Evolutionary conservation across 2,888 invertebrate genomes (phyloP).

Genomic region (Yponomeuta malinellus): DNA sequence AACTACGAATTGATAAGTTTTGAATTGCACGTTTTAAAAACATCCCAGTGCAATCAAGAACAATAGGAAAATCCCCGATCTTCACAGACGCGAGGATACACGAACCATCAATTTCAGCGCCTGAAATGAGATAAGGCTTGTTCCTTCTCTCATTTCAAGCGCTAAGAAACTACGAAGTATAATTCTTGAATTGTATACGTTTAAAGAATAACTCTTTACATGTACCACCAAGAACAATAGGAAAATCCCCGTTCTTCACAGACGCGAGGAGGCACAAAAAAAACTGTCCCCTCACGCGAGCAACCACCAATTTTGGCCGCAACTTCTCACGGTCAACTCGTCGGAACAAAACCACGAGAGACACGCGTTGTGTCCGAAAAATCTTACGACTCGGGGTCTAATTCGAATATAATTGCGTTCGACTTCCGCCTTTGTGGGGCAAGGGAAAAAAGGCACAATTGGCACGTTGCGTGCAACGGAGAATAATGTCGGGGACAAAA

Average conservation of each 20-base stretch:
- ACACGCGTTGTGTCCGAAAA: slow-evolving; percentile 23
- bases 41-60: no score
- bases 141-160: no score
- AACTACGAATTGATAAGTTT: no score
- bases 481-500: slow-evolving; percentile 39
- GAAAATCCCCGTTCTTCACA: neutral
- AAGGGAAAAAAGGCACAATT: slow-evolving; percentile 61
- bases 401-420: slow-evolving; percentile 65
- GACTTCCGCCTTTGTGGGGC: slow-evolving; percentile 47
- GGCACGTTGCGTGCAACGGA: slow-evolving; percentile 55
- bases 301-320: neutral
- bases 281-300: neutral
- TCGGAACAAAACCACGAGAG: neutral
- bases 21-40: no score
- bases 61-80: neutral
- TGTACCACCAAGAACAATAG: neutral
- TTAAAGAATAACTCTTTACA: no score
- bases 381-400: slow-evolving; percentile 32
- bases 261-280: neutral
- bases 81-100: neutral
- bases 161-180: no score
- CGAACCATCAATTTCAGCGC: neutral
- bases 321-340: slow-evolving; percentile 2
- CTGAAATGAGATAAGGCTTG: no score
- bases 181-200: no score